Conservation (phyloP, 2,797 vertebrate species). For the Babyrousa celebensis region DNA sequence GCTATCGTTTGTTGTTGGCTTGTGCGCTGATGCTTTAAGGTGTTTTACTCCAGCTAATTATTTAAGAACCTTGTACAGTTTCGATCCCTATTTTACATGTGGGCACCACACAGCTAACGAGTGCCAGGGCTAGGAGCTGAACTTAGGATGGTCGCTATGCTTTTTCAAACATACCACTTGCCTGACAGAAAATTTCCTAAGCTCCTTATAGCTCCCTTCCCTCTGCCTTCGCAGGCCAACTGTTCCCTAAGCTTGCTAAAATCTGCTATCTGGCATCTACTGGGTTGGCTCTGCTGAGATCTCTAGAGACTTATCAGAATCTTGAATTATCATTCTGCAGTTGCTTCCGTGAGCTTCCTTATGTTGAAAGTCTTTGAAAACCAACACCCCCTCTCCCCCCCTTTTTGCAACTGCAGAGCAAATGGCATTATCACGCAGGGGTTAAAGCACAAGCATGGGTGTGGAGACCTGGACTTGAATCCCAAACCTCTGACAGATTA, state of each 20-base stretch:
- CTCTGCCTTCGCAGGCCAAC: background rate
- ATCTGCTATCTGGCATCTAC: background rate
- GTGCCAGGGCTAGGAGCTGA: background rate
- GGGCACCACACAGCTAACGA: background rate
- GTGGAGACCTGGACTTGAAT: background rate
- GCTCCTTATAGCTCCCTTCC: background rate
- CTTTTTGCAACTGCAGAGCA: background rate
- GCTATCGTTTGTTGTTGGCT: background rate
- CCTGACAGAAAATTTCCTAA: background rate
- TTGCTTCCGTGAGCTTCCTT: conserved; percentile 34
- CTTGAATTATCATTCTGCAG: background rate
- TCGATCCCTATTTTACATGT: background rate
- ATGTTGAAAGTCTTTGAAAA: conserved; percentile 4
- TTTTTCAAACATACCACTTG: background rate
- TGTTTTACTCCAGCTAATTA: conserved; percentile 2
- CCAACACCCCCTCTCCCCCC: background rate
- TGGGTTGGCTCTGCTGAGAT: background rate
- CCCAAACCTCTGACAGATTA: background rate
- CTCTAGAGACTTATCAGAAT: background rate
- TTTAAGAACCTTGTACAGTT: background rate
- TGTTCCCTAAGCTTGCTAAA: background rate
- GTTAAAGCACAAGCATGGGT: background rate
- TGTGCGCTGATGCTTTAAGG: background rate
- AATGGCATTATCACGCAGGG: background rate
- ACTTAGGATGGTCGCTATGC: background rate